Evolutionary conservation across 2,797 vertebrate species (phyloP), one percentile per base, ranked within the genome.

Genomic region (Sardinella longiceps): DNA sequence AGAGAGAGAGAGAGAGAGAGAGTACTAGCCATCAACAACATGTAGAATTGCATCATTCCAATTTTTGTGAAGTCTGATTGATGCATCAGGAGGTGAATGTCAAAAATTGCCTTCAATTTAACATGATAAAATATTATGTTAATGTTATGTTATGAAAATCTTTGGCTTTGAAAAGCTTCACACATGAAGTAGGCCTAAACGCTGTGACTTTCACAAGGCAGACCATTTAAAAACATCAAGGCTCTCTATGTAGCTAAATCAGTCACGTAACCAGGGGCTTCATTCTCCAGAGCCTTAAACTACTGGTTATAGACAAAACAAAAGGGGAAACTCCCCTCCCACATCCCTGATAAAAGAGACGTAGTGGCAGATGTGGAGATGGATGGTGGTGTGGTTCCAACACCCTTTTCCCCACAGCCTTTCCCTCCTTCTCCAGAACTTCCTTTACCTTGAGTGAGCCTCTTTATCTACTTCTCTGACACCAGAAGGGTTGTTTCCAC

Each of bases 241-340:
- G 70, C 23, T 77, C 70, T 30, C 25, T 70, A 37, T 37, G 11
- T 30, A 14, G 37, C 63, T 77, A 77, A 77, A 77, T 77, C 39
- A 77, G 70, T 43, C 70, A 77, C 23, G 39, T 43, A 43, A 77
- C 33, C 70, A 39, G 20, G 15, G 70, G 20, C 70, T 77, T 43
- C 23, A 43, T 77, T 77, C 70, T 43, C 37, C n/a, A 20, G 30
- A 74, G 70, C 70, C 37, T 77, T 70, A 70, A 70, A 70, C 66
- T 37, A 70, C 66, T 37, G 66, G 30, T 70, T 77, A n/a, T n/a
- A 77, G 70, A 39, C 70, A 37, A 77, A 77, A 77, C 70, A 77
- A 77, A 77, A 39, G 70, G 70, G 70, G 70, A 77, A 77, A 77
- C 70, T 77, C 70, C 70, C 70, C 70, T 77, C 70, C 70, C 37